These are phyloP conservation scores for Pleuronectes platessa DNA, from an alignment of 2,113 vertebrate genomes.

Conservation along the genomic window DNA sequence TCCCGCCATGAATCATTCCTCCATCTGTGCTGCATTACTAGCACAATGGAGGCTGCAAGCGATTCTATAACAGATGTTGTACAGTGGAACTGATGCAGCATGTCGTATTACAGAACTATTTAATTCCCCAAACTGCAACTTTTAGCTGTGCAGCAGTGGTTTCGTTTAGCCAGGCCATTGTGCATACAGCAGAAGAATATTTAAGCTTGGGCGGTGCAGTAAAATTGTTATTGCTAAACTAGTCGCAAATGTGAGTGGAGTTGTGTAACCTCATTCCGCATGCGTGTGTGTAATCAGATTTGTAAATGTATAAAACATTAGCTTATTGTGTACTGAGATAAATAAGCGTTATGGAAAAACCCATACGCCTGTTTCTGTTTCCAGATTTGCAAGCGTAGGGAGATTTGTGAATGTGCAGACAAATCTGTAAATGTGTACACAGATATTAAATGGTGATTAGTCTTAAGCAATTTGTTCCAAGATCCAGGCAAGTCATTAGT, in stretches of 20 bases:
- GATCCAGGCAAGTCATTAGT: neutral
- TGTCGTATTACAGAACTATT: neutral
- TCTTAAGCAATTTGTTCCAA: neutral
- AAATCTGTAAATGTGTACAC: neutral
- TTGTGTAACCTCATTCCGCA: neutral
- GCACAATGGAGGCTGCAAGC: constrained; percentile 14
- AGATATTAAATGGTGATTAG: neutral
- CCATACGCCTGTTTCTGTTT: too few relatives aligned
- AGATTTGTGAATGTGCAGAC: neutral
- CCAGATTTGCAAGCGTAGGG: neutral
- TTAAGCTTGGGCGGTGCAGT: neutral
- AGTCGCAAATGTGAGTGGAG: neutral
- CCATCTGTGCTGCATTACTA: constrained; percentile 26
- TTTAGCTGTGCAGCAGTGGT: neutral
- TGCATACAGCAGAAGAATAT: neutral
- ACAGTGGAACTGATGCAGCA: neutral
- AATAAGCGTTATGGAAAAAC: too few relatives aligned
- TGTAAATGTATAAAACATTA: neutral
- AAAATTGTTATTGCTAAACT: neutral
- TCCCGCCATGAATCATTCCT: constrained; percentile 1
- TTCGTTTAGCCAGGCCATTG: neutral
- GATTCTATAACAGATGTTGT: neutral
- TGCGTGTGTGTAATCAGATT: neutral
- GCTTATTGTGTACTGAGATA: neutral
- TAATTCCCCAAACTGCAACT: constrained; percentile 1